Conservation (phyloP, 1,140 invertebrate species). For the Helicorthomorpha holstii region DNA sequence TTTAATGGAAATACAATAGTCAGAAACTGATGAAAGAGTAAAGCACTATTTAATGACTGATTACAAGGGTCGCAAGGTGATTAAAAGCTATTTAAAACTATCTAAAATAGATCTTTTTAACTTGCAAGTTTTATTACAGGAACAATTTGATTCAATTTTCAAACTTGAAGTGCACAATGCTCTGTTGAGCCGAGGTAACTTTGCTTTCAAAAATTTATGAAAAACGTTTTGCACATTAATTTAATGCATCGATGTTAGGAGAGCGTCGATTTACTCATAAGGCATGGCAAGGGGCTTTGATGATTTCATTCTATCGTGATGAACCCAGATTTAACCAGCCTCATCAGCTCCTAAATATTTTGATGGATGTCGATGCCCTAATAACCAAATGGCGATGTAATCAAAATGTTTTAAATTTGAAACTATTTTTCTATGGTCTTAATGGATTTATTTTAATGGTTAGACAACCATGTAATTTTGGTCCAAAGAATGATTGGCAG, state of each 20-base stretch:
- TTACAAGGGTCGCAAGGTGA: conserved; percentile 45
- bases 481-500: conserved; percentile 99
- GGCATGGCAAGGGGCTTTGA: conserved; percentile 86
- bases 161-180: conserved; percentile 62
- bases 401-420: conserved; percentile 21
- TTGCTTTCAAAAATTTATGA: no score
- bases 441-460: conserved; percentile 21
- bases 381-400: conserved; percentile 99
- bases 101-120: no score
- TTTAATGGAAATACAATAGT: no score
- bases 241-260: conserved; percentile 25
- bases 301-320: conserved; percentile 93
- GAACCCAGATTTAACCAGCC: conserved; percentile 93
- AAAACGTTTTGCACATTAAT: not conserved
- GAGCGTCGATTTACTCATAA: conserved; percentile 77
- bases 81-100: no score
- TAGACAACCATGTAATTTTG: conserved; percentile 96
- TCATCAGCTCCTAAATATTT: conserved; percentile 75
- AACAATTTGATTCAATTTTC: conserved; percentile 79
- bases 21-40: conserved; percentile 36
- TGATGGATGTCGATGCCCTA: conserved; percentile 96
- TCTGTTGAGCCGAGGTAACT: conserved; percentile 45
- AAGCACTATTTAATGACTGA: conserved; percentile 46
- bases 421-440: not conserved
- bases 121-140: conserved; percentile 20